Base-by-base conservation (phyloP, 2,888 invertebrate species). In the Coenonympha arcania region DNA sequence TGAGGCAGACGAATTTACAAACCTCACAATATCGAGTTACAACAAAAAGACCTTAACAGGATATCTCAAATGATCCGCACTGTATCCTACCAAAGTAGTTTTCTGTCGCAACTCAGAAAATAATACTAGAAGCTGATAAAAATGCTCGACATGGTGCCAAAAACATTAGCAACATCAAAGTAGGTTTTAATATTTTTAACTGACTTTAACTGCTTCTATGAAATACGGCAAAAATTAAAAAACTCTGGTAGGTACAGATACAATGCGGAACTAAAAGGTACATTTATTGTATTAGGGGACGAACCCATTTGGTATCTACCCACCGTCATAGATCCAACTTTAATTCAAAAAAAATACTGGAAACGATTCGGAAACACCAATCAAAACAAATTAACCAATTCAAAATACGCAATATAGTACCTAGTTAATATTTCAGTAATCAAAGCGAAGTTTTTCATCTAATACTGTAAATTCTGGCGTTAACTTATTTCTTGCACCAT, bases 61-160 rank as follows among this genome's bases (percentile, higher is more conserved):
- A n/a, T n/a, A n/a, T n/a, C n/a, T n/a, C n/a, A n/a, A n/a, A n/a
- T 47, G 13, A 6, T 50, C 57, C 53, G 54, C 57, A 40, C 50
- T 54, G 56, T 52, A 48, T 57, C 58, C 47, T 56, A 47, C 48
- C 45, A 3, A 15, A 16, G 8, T 13, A 30, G 9, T 3, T 30
- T 30, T 13, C 24, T 24, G 3, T 24, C n/a, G 9, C 6, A n/a
- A n/a, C 8, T 6, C 26, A 26, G 26, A 26, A 26, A 26, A 26
- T 26, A 34, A 26, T 24, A 11, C 16, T 4, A 28, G 3, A 45
- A 45, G 26, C 45, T 37, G 28, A 31, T 30, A 33, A 8, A 45
- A 28, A 45, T 30, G n/a, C 24, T 40, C 18, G 9, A 33, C n/a
- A 48, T 8, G 18, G 48, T 41, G 41, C 26, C 18, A 4, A 19